These are phyloP conservation scores for Peromyscus aztecus DNA, from an alignment of 2,797 vertebrate genomes.

Conservation along the genomic window DNA sequence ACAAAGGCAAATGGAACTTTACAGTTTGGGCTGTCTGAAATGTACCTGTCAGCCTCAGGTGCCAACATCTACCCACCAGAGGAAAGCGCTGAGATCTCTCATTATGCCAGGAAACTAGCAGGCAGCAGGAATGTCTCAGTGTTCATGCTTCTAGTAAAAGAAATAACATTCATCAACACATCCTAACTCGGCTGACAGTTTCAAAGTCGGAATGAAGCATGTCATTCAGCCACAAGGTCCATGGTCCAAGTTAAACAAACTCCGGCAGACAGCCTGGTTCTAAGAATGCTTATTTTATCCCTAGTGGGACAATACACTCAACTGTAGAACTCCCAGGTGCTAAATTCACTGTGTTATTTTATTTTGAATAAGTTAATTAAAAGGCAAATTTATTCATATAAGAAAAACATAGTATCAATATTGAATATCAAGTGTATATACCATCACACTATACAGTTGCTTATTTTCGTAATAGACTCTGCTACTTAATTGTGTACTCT, in stretches of 20 bases:
- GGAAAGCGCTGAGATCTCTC: constrained; percentile 73
- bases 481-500: background rate
- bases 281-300: constrained; percentile 75
- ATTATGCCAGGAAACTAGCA: constrained; percentile 72
- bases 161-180: constrained; percentile 80
- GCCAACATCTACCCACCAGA: constrained; percentile 75
- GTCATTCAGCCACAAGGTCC: constrained; percentile 77
- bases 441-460: background rate
- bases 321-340: constrained; percentile 70
- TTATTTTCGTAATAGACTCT: background rate
- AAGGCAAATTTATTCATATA: constrained; percentile 68
- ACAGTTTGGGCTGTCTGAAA: constrained; percentile 64
- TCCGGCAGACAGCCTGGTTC: constrained; percentile 74
- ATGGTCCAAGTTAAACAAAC: constrained; percentile 87
- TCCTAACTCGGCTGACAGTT: constrained; percentile 80
- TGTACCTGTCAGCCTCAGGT: constrained; percentile 12
- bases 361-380: constrained; percentile 62
- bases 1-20: constrained; percentile 72
- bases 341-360: constrained; percentile 79
- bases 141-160: constrained; percentile 66
- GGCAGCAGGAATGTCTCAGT: constrained; percentile 70
- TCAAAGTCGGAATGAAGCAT: constrained; percentile 80
- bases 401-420: constrained; percentile 29
- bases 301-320: constrained; percentile 81
- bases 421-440: constrained; percentile 18